Base-by-base conservation (phyloP, 2,113 vertebrate species). In the Ammodytes dubius region DNA sequence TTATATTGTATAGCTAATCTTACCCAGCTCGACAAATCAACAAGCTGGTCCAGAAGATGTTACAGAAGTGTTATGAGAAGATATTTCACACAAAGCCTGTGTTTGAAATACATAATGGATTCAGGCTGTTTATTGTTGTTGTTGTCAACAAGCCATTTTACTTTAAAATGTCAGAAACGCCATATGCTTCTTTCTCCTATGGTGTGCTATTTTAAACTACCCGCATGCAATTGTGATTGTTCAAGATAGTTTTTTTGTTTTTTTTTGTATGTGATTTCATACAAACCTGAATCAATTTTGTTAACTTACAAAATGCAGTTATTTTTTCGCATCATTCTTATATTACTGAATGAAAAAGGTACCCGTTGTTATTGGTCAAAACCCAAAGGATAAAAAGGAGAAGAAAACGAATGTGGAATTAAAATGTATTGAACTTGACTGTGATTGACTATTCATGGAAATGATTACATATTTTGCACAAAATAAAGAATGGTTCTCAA, bases 211-310 rank as follows among this genome's bases (percentile, higher is more conserved):
- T 9, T 80, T 70, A 59, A 60, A 27, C n/a, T 79, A 43, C 64
- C 57, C 85, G 86, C 79, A 90, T 86, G 83, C 50, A 66, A 53
- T 52, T 79, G 57, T 88, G 74, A 76, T 65, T 77, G 50, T 74
- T 80, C 3, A 70, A 70, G 47, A 63, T 82, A 64, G 46, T 79
- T 27, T 27, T 27, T 27, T 27, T 27, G 27, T 27, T 27, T 27
- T 27, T 27, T 27, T 27, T 27, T 27, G 19, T 60, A 59, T 56
- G 19, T 64, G 19, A 85, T 87, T 79, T 85, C 71, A 81, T 77
- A 73, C 85, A 77, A 71, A 86, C 43, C 59, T 87, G 64, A 85
- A 17, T 54, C 65, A 77, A 63, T 70, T 70, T 66, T 57, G 39
- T 60, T 60, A 52, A 73, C 53, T 77, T 70, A 76, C 65, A 59